These are phyloP conservation scores for Lymantria dispar DNA, from an alignment of 2,888 invertebrate genomes.

Conservation along the genomic window DNA sequence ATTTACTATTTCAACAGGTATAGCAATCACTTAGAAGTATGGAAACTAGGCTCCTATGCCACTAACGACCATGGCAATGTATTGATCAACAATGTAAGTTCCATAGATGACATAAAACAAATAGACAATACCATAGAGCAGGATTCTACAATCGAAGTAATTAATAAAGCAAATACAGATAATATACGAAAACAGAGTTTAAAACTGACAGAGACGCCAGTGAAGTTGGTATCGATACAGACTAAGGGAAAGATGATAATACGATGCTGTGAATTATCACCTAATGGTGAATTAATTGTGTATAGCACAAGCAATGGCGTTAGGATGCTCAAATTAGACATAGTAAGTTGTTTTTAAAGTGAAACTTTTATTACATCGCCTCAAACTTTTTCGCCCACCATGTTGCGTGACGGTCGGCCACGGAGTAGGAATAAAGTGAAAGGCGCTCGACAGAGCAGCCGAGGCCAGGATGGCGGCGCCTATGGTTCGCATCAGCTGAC, in stretches of 20 bases:
- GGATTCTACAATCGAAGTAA: slow-evolving; percentile 52
- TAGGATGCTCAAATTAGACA: slow-evolving; percentile 85
- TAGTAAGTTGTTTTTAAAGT: slow-evolving; percentile 67
- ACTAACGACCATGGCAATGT: slow-evolving; percentile 83
- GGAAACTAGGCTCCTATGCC: slow-evolving; percentile 77
- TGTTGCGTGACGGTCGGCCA: too few species aligned
- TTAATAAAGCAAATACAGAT: slow-evolving; percentile 41
- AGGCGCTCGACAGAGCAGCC: too few species aligned
- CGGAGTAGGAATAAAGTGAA: too few species aligned
- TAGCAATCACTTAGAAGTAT: slow-evolving; percentile 78
- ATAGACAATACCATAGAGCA: slow-evolving; percentile 40
- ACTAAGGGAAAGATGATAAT: slow-evolving; percentile 86
- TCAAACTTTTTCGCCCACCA: too few species aligned
- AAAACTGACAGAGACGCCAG: slow-evolving; percentile 77
- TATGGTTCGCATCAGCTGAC: too few species aligned
- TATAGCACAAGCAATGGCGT: slow-evolving; percentile 87
- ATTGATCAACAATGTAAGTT: slow-evolving; percentile 37
- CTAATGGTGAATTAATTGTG: slow-evolving; percentile 87
- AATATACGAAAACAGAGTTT: slow-evolving; percentile 48
- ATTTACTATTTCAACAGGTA: slow-evolving; percentile 55
- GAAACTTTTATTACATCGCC: too few species aligned
- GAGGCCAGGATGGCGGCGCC: too few species aligned
- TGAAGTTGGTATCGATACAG: slow-evolving; percentile 86
- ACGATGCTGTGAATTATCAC: slow-evolving; percentile 86
- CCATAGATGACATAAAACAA: slow-evolving; percentile 29